phyloP scores from a whole-genome alignment of 2,888 invertebrate species.

The Sinodicranocentrus sp. region DNA sequence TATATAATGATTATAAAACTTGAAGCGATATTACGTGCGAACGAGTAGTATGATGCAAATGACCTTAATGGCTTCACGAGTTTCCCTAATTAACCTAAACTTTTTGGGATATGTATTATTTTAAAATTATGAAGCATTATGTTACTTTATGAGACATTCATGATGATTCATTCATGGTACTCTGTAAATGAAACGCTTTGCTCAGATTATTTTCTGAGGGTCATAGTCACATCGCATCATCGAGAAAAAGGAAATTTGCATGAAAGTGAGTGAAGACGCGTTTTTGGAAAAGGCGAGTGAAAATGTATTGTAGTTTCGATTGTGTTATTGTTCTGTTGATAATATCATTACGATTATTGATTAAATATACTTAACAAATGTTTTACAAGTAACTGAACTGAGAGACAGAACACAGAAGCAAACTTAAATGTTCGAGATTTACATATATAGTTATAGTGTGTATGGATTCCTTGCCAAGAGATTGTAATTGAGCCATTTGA shows the following conservation, averaged over 20 bases:
- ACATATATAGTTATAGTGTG: background rate
- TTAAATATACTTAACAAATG: background rate
- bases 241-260: conserved; percentile 36
- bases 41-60: conserved; percentile 43
- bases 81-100: conserved; percentile 48
- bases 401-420: background rate
- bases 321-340: background rate
- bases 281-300: background rate
- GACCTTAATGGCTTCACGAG: conserved; percentile 55
- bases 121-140: background rate
- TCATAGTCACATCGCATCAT: background rate
- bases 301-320: background rate
- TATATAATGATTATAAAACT: background rate
- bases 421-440: background rate
- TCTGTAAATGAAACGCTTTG: background rate
- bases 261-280: conserved; percentile 43
- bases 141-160: background rate
- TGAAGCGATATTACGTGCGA: conserved; percentile 7
- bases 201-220: background rate
- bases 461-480: background rate
- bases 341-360: background rate
- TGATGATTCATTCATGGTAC: background rate
- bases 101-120: conserved; percentile 4
- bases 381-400: background rate
- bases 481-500: no score